Conservation (phyloP, 2,113 vertebrate species). For the Pagrus major region DNA sequence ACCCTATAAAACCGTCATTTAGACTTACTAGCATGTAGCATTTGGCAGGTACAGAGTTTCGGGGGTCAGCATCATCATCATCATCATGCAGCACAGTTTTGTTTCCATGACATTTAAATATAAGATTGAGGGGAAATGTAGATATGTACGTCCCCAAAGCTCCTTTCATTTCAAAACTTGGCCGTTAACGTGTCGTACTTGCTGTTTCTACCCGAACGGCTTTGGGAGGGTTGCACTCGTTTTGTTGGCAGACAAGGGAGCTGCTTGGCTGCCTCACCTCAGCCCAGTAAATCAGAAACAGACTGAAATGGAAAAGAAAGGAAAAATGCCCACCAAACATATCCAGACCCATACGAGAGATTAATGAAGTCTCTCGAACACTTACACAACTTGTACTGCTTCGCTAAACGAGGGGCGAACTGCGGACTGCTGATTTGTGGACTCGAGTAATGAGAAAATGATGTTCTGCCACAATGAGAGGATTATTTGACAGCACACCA, state of each 20-base stretch:
- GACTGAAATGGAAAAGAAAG: slow-evolving; percentile 70
- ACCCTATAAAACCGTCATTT: neutral
- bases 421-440: slow-evolving; percentile 2
- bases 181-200: slow-evolving; percentile 41
- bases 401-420: neutral
- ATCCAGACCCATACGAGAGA: slow-evolving; percentile 35
- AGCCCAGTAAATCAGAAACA: slow-evolving; percentile 77
- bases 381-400: neutral
- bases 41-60: slow-evolving; percentile 8
- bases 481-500: slow-evolving; percentile 20
- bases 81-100: slow-evolving; percentile 18
- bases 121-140: slow-evolving; percentile 36
- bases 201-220: slow-evolving; percentile 52
- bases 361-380: slow-evolving; percentile 48
- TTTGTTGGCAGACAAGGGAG: slow-evolving; percentile 65
- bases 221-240: slow-evolving; percentile 54
- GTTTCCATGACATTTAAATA: slow-evolving; percentile 55
- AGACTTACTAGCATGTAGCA: neutral
- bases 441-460: slow-evolving; percentile 19
- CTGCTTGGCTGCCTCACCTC: slow-evolving; percentile 67
- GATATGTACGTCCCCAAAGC: slow-evolving; percentile 43
- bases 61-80: neutral
- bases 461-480: neutral
- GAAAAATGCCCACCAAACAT: slow-evolving; percentile 57
- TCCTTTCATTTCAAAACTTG: slow-evolving; percentile 58